Base-by-base conservation (phyloP, 2,888 invertebrate species). In the Chrysodeixis includens region DNA sequence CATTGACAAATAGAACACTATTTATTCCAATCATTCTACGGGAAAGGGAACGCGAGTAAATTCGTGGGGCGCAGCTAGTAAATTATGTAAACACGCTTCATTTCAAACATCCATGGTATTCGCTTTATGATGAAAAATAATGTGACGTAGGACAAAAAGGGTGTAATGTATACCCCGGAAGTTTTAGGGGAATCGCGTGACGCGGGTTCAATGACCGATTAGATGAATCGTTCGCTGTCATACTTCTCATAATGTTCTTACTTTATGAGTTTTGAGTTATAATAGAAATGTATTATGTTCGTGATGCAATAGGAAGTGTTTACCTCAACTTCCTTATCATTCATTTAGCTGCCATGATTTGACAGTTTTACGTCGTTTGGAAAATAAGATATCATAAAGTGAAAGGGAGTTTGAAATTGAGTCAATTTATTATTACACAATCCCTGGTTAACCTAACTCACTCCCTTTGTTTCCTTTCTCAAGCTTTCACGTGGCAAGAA, bases 121-220 rank as follows among this genome's bases (percentile, higher is more conserved):
- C 51, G 10, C 8, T 49, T 46, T 58, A 20, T 54, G 46, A 58
- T 62, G 54, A 55, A 60, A 76, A 72, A 60, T 5, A 55, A 60
- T 71, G 30, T 64, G 22, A 58, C 46, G 52, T 61, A 14, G 3
- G 18, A 32, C 77, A 72, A 66, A 73, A 73, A 76, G 72, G 72
- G 66, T 72, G 56, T 71, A 56, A 71, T 61, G 20, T 52, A 65
- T 32, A 12, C 49, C 32, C 61, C 73, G 78, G 74, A 73, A 66
- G 49, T 72, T 72, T 76, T 76, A 76, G 58, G 73, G 71, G 56
- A 59, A 72, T 77, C 61, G 73, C 73, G 73, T 73, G 77, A 59
- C 51, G 44, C 18, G 16, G 49, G 73, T 72, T 73, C 73, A 51
- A 56, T 73, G 77, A 62, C 73, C 77, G 74, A 77, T 66, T 54